Base-by-base conservation (phyloP, 92 coral and sea anemone species). In the Micromussa lordhowensis region DNA sequence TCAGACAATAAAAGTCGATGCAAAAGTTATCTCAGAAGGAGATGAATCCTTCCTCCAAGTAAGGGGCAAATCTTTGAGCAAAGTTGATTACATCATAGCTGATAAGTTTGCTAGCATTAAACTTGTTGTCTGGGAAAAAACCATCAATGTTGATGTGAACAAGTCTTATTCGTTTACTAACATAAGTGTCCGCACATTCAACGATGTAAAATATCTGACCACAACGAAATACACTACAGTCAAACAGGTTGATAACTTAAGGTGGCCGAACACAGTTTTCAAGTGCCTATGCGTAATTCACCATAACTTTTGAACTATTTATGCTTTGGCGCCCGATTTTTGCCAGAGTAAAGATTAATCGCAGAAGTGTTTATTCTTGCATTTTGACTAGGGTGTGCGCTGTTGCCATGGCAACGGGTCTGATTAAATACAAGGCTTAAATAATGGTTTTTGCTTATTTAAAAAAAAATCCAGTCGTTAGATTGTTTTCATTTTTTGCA, bases 61-160 rank as follows among this genome's bases (percentile, higher is more conserved):
- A 63, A 84, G 88, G 80, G 88, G 69, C 48, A 84, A 84, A 69
- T 16, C 68, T 74, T 64, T 84, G 29, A 84, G 21, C 70, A 72
- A 84, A 51, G 40, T 70, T 54, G 68, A 84, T 53, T 54, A 48
- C 53, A 44, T 84, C 36, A 84, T 84, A 48, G 80, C 88, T 18
- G 81, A 69, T 40, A 30, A 72, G 48, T 48, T 78, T 70, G 64
- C 54, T 35, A 63, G 66, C 38, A 84, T 73, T 51, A 84, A 84
- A 74, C 88, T 84, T 40, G 72, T 64, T 31, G 88, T 70, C 29
- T 84, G 88, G 88, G 88, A 84, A 84, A 38, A 84, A 55, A 49
- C 1, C 26, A 15, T 69, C 76, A 73, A 84, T 32, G 18, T 84
- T 28, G 88, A 72, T 51, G 13, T 84, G 5, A 51, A 77, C 38